Base-by-base conservation (phyloP, 2,888 invertebrate species). In the Drosophila prolongata region DNA sequence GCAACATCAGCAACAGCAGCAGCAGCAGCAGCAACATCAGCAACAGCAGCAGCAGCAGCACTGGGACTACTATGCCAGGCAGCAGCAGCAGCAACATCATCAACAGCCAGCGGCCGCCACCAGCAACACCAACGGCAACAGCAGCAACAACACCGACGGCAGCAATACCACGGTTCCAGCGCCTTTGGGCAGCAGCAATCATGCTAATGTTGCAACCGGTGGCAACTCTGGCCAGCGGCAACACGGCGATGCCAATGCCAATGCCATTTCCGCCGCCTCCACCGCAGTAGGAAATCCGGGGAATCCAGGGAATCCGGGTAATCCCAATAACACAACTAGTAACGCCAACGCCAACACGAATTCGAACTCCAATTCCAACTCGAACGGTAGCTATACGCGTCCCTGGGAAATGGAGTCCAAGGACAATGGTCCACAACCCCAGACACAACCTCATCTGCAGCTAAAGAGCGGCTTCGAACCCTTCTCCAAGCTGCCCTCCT, bases 401-500 rank as follows among this genome's bases (percentile, higher is more conserved):
- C 92, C 92, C 76, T 92, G 92, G 92, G 92, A 92, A 90, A 92
- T 92, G 92, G 92, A 92, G 79, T 90, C 92, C 80, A 92, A 92
- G 97, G 97, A 93, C 94, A 89, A 69, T 49, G 77, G 58, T 5
- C 66, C 66, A 69, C 80, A 59, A 3, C 60, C 64, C 16, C 66
- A 62, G 1, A 8, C 49, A 8, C 73, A 68, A 49, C 70, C 87
- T 40, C 69, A 89, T 74, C 78, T 91, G 82, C 76, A 69, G 82
- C 75, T 77, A 64, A 76, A 89, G 80, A 79, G 89, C 83, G 94
- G 94, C 80, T 94, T 94, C 83, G 94, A 94, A 80, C 92, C 92
- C 54, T 93, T 94, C 93, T 94, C 95, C 90, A 97, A 97, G 93
- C 94, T 97, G 92, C 97, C 97, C 80, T 97, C 97, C 90, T 97